These are phyloP conservation scores for Eupeodes luniger DNA, from an alignment of 2,888 invertebrate genomes.

Conservation along the genomic window DNA sequence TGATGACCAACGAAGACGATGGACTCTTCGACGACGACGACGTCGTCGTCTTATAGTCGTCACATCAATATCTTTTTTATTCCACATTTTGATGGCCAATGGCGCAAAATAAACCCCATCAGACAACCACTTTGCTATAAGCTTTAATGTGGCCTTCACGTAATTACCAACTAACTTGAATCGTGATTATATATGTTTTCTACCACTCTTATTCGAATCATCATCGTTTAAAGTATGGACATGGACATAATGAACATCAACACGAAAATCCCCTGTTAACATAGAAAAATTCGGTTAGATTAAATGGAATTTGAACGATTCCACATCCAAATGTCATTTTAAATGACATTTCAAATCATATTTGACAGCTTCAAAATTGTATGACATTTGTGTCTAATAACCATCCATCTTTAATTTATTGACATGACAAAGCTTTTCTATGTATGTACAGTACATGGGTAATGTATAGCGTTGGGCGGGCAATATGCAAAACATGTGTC, in stretches of 20 bases:
- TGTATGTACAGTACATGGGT: too few relatives aligned
- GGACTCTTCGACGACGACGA: neutral
- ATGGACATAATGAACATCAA: slow-evolving; percentile 16
- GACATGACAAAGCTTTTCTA: slow-evolving; percentile 9
- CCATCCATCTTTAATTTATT: slow-evolving; percentile 9
- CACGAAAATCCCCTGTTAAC: slow-evolving; percentile 39
- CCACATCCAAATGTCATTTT: slow-evolving; percentile 40
- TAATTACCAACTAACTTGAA: slow-evolving; percentile 55
- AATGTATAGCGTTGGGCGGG: neutral
- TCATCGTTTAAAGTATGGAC: neutral
- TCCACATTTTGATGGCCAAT: slow-evolving; percentile 67
- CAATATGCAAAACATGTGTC: slow-evolving; percentile 55
- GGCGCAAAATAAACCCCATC: slow-evolving; percentile 42
- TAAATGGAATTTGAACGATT: slow-evolving; percentile 25
- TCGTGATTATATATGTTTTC: slow-evolving; percentile 22
- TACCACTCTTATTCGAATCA: neutral
- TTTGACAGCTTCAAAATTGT: slow-evolving; percentile 39
- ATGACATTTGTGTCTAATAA: neutral
- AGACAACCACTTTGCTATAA: slow-evolving; percentile 31
- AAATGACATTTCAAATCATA: slow-evolving; percentile 32
- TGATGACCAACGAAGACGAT: slow-evolving; percentile 16
- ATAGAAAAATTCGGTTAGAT: slow-evolving; percentile 5
- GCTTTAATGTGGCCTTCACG: slow-evolving; percentile 65
- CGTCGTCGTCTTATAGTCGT: slow-evolving; percentile 20
- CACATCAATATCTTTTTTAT: slow-evolving; percentile 40